Conservation (phyloP, 2,888 invertebrate genomes). For the Hirtodrosophila histrioides region DNA sequence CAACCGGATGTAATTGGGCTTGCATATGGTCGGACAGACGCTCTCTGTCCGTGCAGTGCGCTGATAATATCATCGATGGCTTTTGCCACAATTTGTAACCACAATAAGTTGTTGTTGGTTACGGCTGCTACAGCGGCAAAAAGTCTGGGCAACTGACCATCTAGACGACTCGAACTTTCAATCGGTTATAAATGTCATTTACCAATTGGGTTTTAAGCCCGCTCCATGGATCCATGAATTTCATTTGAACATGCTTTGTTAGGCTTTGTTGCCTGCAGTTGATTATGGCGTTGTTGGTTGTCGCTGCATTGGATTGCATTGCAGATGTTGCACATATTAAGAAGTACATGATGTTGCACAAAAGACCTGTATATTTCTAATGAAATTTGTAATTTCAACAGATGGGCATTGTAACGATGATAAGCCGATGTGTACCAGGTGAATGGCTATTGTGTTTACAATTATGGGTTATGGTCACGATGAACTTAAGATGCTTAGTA, state of each 20-base stretch:
- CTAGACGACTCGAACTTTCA: conserved; percentile 11
- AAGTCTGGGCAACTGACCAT: conserved; percentile 2
- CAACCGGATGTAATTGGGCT: conserved; percentile 80
- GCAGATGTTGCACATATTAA: conserved; percentile 21
- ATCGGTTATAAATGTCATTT: conserved; percentile 36
- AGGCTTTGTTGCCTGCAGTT: conserved; percentile 32
- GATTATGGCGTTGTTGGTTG: conserved; percentile 33
- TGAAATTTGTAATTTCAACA: conserved; percentile 48
- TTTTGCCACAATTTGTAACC: conserved; percentile 78
- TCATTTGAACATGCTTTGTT: conserved; percentile 24
- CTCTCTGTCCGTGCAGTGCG: conserved; percentile 14
- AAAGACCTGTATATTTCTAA: conserved; percentile 24
- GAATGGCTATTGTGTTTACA: conserved; percentile 23
- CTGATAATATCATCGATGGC: conserved; percentile 79
- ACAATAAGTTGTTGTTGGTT: conserved; percentile 75
- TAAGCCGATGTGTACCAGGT: conserved; percentile 31
- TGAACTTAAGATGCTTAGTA: conserved; percentile 21
- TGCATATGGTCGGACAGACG: conserved; percentile 62
- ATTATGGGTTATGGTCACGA: conserved; percentile 20
- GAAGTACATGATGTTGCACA: conserved; percentile 6
- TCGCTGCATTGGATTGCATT: background rate
- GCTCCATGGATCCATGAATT: background rate
- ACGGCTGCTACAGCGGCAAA: conserved; percentile 26
- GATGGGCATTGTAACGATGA: conserved; percentile 35
- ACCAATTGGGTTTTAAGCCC: conserved; percentile 34